Evolutionary conservation across 2,113 vertebrate species (phyloP).

Genomic region (Nicator chloris): DNA sequence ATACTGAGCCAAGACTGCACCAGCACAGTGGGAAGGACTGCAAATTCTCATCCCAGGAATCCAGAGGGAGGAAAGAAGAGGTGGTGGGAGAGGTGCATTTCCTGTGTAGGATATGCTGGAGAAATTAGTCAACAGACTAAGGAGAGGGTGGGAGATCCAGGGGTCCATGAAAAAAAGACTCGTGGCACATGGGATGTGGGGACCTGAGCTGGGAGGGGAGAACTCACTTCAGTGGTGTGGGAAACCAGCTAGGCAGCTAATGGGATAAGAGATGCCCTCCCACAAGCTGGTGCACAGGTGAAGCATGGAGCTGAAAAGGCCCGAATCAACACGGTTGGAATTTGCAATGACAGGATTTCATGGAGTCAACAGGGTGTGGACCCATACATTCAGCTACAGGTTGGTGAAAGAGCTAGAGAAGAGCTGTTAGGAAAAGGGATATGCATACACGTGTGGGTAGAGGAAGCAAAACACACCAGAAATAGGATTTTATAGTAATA

Average conservation of each 20-base stretch:
- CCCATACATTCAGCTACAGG: neutral
- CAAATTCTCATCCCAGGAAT: neutral
- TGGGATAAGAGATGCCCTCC: neutral
- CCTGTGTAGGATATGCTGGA: neutral
- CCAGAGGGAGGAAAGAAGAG: neutral
- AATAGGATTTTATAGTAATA: neutral
- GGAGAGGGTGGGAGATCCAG: neutral
- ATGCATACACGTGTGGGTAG: accelerated
- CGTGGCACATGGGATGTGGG: accelerated
- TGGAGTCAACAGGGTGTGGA: neutral
- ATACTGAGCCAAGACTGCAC: accelerated
- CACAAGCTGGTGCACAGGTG: accelerated
- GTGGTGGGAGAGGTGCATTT: neutral
- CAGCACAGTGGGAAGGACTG: neutral
- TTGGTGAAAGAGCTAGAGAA: neutral
- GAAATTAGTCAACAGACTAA: neutral
- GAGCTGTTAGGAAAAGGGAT: neutral
- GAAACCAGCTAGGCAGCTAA: neutral
- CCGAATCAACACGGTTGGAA: accelerated
- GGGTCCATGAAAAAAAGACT: neutral
- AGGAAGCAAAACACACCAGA: neutral
- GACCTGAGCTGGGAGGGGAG: neutral
- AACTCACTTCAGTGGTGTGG: accelerated
- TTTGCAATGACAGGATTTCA: neutral
- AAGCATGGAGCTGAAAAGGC: accelerated